These are phyloP conservation scores for Archivesica marissinica DNA, from an alignment of 1,140 invertebrate species.

Conservation along the genomic window DNA sequence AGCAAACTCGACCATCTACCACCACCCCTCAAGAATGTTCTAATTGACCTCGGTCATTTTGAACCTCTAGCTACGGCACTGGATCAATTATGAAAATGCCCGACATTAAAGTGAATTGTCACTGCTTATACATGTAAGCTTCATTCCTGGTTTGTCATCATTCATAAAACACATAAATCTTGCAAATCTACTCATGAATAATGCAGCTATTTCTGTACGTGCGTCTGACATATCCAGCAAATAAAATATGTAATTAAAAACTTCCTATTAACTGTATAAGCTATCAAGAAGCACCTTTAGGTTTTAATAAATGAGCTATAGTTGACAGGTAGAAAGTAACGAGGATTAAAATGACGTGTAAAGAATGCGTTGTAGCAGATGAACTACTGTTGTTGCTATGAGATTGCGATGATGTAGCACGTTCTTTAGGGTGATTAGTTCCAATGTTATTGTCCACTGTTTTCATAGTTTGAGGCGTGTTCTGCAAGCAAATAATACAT, in stretches of 20 bases:
- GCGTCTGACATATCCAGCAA: not conserved
- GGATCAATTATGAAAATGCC: no score
- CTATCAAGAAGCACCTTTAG: not conserved
- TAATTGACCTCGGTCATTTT: no score
- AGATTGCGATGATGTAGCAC: conserved; percentile 24
- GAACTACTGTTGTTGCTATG: not conserved
- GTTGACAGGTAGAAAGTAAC: not conserved
- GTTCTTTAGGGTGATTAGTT: not conserved
- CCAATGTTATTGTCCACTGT: not conserved
- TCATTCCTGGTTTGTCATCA: no score
- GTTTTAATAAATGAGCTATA: conserved; percentile 17
- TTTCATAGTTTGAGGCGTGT: conserved; percentile 22
- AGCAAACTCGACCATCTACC: no score
- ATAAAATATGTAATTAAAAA: not conserved
- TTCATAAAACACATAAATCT: no score
- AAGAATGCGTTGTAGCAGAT: not conserved
- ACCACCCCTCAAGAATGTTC: no score
- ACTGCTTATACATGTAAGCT: no score
- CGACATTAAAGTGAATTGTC: no score
- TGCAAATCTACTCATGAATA: not conserved
- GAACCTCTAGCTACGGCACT: no score
- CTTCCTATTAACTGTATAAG: not conserved
- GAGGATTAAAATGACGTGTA: not conserved
- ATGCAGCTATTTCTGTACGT: not conserved
- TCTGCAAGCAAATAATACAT: conserved; percentile 12